Percentiles rank a stretch among this genome's conserved stretches.
Conservation (phyloP, 2,113 vertebrate species). For the Phylloscopus trochiloides region DNA sequence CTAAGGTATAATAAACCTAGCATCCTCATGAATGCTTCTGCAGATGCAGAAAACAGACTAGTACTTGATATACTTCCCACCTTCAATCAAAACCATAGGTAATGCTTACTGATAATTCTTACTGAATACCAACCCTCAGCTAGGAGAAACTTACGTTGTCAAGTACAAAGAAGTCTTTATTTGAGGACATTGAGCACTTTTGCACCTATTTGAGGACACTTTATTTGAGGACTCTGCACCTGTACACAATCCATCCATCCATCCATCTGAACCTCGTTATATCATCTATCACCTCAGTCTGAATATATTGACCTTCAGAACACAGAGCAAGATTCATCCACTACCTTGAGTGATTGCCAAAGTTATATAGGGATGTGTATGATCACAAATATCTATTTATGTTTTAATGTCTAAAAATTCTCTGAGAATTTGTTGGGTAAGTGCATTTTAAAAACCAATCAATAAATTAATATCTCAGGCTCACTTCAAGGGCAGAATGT, state of each 20-base stretch:
- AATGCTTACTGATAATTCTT: background rate
- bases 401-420: background rate
- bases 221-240: background rate
- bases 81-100: background rate
- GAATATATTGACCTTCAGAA: background rate
- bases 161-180: background rate
- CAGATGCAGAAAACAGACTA: background rate
- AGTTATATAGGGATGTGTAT: background rate
- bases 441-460: constrained; percentile 1
- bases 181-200: background rate
- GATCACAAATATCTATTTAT: background rate
- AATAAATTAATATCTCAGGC: background rate
- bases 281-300: background rate
- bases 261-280: background rate
- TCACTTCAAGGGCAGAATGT: background rate
- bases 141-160: background rate
- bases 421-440: background rate
- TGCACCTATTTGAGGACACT: background rate
- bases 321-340: background rate
- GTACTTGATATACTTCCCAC: background rate
- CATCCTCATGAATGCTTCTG: background rate
- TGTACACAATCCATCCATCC: background rate
- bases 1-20: background rate
- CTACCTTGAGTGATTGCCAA: background rate
- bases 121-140: background rate